Percentiles rank a stretch among this genome's conserved stretches.
Conservation (phyloP, 2,797 vertebrate species). For the Clamator glandarius region DNA sequence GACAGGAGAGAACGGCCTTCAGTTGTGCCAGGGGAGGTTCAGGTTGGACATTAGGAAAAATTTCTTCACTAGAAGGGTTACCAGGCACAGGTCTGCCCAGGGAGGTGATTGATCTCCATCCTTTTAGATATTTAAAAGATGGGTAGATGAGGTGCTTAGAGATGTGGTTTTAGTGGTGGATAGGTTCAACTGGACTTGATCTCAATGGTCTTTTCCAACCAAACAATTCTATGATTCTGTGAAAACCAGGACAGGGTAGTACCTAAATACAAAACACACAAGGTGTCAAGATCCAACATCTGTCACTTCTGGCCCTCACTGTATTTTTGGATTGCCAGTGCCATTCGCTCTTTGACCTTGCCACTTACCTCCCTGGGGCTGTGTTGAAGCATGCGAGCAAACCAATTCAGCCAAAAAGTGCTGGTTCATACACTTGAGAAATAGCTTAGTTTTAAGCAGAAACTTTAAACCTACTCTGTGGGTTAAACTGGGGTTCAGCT, state of each 20-base stretch:
- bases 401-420: not conserved
- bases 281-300: not conserved
- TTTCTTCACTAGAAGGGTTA: too few relatives aligned
- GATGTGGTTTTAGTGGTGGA: too few relatives aligned
- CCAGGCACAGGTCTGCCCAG: too few relatives aligned
- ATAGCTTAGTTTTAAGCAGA: not conserved
- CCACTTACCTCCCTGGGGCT: not conserved
- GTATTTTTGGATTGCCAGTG: not conserved
- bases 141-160: too few relatives aligned
- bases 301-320: not conserved
- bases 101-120: too few relatives aligned
- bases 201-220: too few relatives aligned
- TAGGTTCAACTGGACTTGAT: too few relatives aligned
- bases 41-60: too few relatives aligned
- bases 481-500: not conserved
- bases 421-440: not conserved
- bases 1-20: too few relatives aligned
- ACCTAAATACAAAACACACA: not conserved
- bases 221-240: too few relatives aligned
- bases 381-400: not conserved
- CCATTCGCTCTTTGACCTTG: not conserved
- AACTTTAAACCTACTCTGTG: not conserved
- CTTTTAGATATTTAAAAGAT: too few relatives aligned
- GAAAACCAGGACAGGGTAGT: not conserved
- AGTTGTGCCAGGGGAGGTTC: too few relatives aligned